phyloP scores from a whole-genome alignment of 2,113 vertebrate species.

The Abramis brama region DNA sequence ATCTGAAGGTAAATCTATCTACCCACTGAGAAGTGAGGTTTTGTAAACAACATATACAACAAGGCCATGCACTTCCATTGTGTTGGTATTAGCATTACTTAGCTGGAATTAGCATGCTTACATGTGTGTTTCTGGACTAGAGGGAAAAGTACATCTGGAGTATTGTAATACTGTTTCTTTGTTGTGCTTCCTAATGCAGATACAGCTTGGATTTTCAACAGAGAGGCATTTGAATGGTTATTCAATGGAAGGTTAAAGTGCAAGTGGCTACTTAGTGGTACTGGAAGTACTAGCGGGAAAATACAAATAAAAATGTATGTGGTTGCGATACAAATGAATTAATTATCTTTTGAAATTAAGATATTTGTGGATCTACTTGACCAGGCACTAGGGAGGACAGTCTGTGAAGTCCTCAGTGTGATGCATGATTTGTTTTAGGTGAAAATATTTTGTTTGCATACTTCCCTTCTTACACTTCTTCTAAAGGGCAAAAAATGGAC shows the following conservation, averaged over 20 bases:
- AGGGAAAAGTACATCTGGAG: neutral
- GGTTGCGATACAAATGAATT: neutral
- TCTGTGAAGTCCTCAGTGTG: constrained; percentile 15
- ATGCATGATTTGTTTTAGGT: constrained; percentile 12
- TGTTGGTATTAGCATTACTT: neutral
- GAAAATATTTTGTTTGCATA: constrained; percentile 34
- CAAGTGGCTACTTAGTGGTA: too few relatives aligned
- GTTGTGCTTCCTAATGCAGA: neutral
- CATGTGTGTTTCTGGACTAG: neutral
- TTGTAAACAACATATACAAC: neutral
- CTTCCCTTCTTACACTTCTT: constrained; percentile 4
- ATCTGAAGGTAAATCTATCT: neutral
- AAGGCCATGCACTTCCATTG: neutral
- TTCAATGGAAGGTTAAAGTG: neutral
- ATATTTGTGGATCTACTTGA: constrained; percentile 4
- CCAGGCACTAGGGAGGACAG: neutral
- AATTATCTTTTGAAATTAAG: neutral
- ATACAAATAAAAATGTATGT: neutral
- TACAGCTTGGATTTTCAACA: neutral
- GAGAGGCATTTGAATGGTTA: neutral
- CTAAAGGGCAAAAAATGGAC: neutral
- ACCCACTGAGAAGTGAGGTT: neutral
- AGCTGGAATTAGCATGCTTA: neutral
- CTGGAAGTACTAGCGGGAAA: too few relatives aligned
- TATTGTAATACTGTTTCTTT: neutral